phyloP scores from a whole-genome alignment of 2,113 vertebrate genomes.

The Andinoacara biseriatus region DNA sequence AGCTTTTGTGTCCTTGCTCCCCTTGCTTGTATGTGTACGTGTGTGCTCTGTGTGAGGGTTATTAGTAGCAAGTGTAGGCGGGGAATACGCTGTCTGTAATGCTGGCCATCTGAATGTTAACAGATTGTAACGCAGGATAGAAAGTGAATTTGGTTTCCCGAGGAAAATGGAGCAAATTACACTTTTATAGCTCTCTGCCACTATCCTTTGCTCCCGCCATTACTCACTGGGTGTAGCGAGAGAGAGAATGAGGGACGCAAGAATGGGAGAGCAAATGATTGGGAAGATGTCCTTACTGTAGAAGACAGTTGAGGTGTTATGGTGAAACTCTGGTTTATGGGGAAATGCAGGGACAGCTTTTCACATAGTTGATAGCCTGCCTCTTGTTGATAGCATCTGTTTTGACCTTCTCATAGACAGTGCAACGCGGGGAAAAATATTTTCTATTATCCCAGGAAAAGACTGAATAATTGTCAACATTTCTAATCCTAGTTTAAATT shows the following conservation, averaged over 20 bases:
- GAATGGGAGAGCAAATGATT: constrained; percentile 61
- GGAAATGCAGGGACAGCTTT: constrained; percentile 41
- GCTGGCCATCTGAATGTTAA: constrained; percentile 78
- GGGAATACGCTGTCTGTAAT: constrained; percentile 70
- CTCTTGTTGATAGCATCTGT: constrained; percentile 33
- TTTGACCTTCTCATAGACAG: constrained; percentile 44
- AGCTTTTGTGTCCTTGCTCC: constrained; percentile 38
- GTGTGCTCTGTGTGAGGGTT: constrained; percentile 48
- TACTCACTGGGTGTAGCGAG: constrained; percentile 72
- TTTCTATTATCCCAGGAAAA: constrained; percentile 12
- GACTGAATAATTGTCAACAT: constrained; percentile 46
- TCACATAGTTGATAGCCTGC: constrained; percentile 50
- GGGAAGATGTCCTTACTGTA: constrained; percentile 60
- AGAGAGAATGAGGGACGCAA: constrained; percentile 42
- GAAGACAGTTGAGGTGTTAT: constrained; percentile 45
- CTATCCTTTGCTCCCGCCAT: constrained; percentile 77
- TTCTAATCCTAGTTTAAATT: constrained; percentile 11
- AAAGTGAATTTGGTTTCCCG: constrained; percentile 80
- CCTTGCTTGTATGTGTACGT: constrained; percentile 8
- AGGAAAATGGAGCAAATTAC: constrained; percentile 83
- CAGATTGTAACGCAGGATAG: constrained; percentile 76
- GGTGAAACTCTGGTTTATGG: constrained; percentile 40
- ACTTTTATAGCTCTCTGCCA: constrained; percentile 84
- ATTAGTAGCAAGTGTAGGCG: constrained; percentile 68
- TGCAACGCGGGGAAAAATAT: not conserved